Percentiles rank a stretch among this genome's conserved stretches.
Conservation (phyloP, 1,140 invertebrate genomes). For the Zaprionus tsacasi region DNA sequence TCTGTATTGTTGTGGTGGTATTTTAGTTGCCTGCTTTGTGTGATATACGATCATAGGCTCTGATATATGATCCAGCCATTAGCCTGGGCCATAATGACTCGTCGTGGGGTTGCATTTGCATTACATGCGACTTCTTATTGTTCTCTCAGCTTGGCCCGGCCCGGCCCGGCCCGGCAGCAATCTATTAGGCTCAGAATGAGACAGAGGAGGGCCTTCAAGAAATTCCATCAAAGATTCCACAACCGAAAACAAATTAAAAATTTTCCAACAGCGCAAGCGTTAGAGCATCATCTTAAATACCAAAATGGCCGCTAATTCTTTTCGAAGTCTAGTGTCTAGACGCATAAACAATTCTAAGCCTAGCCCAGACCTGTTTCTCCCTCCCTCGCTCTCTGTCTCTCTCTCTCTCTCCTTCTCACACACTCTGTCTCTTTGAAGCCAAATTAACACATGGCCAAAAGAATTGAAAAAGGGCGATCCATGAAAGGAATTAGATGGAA, state of each 20-base stretch:
- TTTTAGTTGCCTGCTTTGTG: slow-evolving; percentile 18
- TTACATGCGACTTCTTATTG: slow-evolving; percentile 15
- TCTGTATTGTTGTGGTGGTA: slow-evolving; percentile 19
- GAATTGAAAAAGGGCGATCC: slow-evolving; percentile 14
- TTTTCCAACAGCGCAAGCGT: slow-evolving; percentile 33
- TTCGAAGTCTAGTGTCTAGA: slow-evolving; percentile 29
- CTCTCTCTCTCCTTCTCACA: neutral
- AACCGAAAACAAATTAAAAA: slow-evolving; percentile 43
- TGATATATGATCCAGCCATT: slow-evolving; percentile 69
- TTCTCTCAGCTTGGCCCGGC: slow-evolving; percentile 14
- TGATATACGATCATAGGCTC: slow-evolving; percentile 41
- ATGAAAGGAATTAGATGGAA: slow-evolving; percentile 42
- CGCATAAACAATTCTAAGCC: slow-evolving; percentile 37
- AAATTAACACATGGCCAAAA: slow-evolving; percentile 43
- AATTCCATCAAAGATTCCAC: slow-evolving; percentile 40
- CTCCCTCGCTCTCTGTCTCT: neutral
- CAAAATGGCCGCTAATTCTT: slow-evolving; percentile 48
- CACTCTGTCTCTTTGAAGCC: slow-evolving; percentile 9
- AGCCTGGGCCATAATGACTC: slow-evolving; percentile 65
- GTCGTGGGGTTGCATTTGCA: slow-evolving; percentile 37
- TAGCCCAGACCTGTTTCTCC: slow-evolving; percentile 40
- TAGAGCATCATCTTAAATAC: slow-evolving; percentile 38
- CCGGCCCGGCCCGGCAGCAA: slow-evolving; percentile 22
- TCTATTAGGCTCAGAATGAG: slow-evolving; percentile 33
- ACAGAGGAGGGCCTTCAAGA: neutral